A percentile compares a stretch with the other conserved stretches of the same genome.
These are phyloP conservation scores for Ptyas mucosa DNA, from an alignment of 2,113 vertebrate genomes.

Conservation along the genomic window DNA sequence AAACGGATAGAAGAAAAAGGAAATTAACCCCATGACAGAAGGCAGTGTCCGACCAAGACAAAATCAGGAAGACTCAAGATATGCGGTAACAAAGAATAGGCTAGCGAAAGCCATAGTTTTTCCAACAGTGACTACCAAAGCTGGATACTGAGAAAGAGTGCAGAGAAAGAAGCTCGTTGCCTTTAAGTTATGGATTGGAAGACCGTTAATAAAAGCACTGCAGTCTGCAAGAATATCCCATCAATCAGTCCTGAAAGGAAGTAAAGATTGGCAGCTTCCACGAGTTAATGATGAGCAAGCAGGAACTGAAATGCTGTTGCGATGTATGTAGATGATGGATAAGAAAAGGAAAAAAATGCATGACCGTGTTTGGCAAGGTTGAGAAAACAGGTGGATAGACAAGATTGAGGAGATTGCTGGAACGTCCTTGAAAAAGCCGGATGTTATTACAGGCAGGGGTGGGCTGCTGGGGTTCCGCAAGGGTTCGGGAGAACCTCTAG, in stretches of 20 bases:
- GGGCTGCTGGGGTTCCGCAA: no score
- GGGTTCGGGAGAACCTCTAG: no score
- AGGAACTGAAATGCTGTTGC: neutral
- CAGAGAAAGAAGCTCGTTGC: neutral
- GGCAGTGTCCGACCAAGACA: neutral
- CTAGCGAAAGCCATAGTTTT: neutral
- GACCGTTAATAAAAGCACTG: neutral
- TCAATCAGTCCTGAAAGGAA: neutral
- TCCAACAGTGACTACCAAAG: neutral
- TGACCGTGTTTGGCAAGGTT: neutral
- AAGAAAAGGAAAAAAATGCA: neutral
- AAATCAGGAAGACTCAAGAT: neutral
- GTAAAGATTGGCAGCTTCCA: neutral
- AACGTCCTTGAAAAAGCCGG: neutral
- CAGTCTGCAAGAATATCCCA: neutral
- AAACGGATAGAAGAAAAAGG: neutral
- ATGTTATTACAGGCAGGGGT: no score
- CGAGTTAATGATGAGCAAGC: neutral
- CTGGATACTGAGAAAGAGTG: neutral
- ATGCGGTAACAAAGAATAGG: neutral
- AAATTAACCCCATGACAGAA: neutral
- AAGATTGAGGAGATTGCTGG: neutral
- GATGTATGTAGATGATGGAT: neutral
- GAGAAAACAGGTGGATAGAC: neutral
- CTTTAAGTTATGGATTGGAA: neutral